Evolutionary conservation across 2,797 vertebrate genomes (phyloP).

Genomic region (Notoglanidium macrostoma): DNA sequence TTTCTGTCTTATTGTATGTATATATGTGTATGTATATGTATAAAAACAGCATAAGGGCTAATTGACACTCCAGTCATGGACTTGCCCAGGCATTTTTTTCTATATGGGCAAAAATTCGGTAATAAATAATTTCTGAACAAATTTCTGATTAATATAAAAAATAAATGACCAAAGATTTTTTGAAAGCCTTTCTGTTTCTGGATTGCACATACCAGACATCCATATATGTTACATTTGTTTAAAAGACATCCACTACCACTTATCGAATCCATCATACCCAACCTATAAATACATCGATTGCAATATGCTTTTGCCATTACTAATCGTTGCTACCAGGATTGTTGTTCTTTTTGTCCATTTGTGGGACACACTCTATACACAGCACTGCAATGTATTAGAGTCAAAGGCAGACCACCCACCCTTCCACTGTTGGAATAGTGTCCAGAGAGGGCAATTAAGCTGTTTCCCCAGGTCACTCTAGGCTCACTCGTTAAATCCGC

Average conservation of each 20-base stretch:
- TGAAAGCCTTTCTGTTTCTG: neutral
- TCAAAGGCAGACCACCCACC: conserved; percentile 69
- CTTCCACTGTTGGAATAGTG: conserved; percentile 56
- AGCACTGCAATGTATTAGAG: conserved; percentile 47
- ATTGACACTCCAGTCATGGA: neutral
- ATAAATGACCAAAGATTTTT: neutral
- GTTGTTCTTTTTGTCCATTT: conserved; percentile 56
- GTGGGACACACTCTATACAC: conserved; percentile 47
- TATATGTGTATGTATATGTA: no score
- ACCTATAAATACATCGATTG: conserved; percentile 3
- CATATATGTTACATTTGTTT: conserved; percentile 1
- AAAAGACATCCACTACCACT: neutral
- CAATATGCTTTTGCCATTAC: conserved; percentile 43
- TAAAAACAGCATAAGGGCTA: neutral
- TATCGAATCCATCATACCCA: neutral
- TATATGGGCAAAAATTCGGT: neutral
- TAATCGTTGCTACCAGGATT: conserved; percentile 40
- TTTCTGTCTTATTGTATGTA: no score
- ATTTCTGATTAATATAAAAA: neutral
- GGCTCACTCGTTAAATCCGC: conserved; percentile 63
- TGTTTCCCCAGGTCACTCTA: conserved; percentile 64
- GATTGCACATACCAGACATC: neutral
- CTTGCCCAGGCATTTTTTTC: neutral
- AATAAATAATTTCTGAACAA: neutral
- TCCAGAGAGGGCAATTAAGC: conserved; percentile 64